A percentile compares a stretch with the other conserved stretches of the same genome.
Evolutionary conservation across 2,888 invertebrate species (phyloP).

Genomic region (Nephrotoma flavescens): DNA sequence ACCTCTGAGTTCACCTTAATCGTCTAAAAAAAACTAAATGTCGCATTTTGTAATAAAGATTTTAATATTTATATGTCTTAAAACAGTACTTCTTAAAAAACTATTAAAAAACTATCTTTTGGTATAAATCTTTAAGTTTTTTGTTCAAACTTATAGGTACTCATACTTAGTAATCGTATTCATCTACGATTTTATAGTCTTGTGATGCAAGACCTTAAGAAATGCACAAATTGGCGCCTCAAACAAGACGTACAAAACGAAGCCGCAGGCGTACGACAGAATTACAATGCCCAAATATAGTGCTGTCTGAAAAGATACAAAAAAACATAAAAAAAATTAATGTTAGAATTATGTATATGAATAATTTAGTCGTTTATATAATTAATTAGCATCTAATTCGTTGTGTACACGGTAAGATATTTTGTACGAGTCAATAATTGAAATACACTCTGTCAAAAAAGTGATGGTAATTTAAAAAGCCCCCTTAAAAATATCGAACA

Average conservation of each 20-base stretch:
- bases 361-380: not conserved
- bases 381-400: not conserved
- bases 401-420: not conserved
- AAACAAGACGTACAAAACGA: conserved; percentile 38
- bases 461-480: too few species aligned
- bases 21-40: too few species aligned
- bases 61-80: not conserved
- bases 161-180: not conserved
- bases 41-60: too few species aligned
- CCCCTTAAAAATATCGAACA: too few species aligned
- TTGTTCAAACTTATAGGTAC: not conserved
- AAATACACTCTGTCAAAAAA: not conserved
- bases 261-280: conserved; percentile 31
- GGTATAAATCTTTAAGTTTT: not conserved
- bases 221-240: conserved; percentile 43
- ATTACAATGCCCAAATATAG: conserved; percentile 37
- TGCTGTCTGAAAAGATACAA: conserved; percentile 31
- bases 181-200: not conserved
- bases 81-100: not conserved
- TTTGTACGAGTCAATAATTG: not conserved
- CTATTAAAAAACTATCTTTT: not conserved
- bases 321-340: not conserved
- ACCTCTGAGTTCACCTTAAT: too few species aligned
- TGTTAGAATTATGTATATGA: not conserved
- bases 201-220: not conserved